Conservation (phyloP, 2,888 invertebrate species). For the Synergus umbraculus region DNA sequence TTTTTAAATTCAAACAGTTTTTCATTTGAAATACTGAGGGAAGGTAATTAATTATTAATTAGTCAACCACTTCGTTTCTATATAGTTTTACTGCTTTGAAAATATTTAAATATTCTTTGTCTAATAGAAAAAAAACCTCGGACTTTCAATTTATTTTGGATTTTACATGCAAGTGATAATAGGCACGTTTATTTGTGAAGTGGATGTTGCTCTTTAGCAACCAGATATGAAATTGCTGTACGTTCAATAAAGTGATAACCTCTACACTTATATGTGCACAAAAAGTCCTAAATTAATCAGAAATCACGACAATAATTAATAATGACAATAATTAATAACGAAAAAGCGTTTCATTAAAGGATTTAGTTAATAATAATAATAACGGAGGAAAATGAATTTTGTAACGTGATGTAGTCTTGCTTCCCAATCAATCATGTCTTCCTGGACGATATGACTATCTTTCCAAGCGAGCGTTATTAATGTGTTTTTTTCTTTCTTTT, state of each 20-base stretch:
- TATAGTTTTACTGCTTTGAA: no score
- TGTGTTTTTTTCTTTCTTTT: neutral
- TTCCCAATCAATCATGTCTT: conserved; percentile 31
- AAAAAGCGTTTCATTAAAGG: neutral
- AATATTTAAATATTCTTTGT: no score
- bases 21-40: no score
- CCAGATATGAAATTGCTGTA: conserved; percentile 28
- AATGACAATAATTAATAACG: neutral
- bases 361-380: neutral
- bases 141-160: neutral
- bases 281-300: neutral
- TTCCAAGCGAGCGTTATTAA: neutral
- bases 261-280: neutral
- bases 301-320: no score
- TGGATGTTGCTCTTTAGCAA: conserved; percentile 28
- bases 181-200: neutral
- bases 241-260: conserved; percentile 32
- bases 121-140: neutral
- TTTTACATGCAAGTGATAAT: neutral
- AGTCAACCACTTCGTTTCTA: no score
- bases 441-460: conserved; percentile 31
- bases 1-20: no score
- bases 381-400: conserved; percentile 26
- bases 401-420: conserved; percentile 24
- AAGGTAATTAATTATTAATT: no score